These are phyloP conservation scores for Caenorhabditis becei DNA, from an alignment of 2,888 invertebrate species.

Conservation along the genomic window DNA sequence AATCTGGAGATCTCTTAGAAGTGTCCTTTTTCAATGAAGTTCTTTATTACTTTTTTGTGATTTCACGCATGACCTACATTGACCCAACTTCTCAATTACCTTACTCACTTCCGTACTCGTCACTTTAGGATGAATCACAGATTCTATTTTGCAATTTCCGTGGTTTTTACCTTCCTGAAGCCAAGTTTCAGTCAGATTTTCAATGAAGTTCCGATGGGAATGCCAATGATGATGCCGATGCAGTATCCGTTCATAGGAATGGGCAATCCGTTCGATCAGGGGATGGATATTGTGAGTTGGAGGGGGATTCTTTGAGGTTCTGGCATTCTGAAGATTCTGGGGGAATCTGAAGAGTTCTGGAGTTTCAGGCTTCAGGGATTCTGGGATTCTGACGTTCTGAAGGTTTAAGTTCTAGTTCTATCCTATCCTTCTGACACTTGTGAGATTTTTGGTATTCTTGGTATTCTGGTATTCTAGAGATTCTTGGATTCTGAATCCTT, in stretches of 20 bases:
- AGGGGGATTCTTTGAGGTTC: no score
- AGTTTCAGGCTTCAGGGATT: no score
- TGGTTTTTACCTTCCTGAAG: neutral
- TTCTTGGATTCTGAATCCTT: no score
- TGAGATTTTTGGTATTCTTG: no score
- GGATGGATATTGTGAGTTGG: conserved; percentile 38
- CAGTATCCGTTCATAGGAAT: conserved; percentile 41
- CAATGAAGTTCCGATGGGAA: conserved; percentile 49
- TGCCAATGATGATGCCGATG: conserved; percentile 34
- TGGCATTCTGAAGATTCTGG: no score
- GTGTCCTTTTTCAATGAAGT: neutral
- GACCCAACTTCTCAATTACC: neutral
- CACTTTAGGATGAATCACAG: conserved; percentile 24
- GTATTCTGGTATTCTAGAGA: no score
- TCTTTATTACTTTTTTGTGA: conserved; percentile 2
- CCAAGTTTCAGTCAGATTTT: conserved; percentile 35
- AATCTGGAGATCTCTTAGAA: conserved; percentile 10
- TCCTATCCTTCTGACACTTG: no score
- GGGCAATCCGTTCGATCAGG: conserved; percentile 51
- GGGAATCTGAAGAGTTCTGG: no score
- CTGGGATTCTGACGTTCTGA: no score
- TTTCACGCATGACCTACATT: conserved; percentile 53
- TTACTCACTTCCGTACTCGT: conserved; percentile 16
- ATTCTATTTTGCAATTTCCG: neutral
- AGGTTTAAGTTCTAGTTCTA: no score